Conservation (phyloP, 1,140 invertebrate genomes). For the Pemphigus obesinymphae region DNA sequence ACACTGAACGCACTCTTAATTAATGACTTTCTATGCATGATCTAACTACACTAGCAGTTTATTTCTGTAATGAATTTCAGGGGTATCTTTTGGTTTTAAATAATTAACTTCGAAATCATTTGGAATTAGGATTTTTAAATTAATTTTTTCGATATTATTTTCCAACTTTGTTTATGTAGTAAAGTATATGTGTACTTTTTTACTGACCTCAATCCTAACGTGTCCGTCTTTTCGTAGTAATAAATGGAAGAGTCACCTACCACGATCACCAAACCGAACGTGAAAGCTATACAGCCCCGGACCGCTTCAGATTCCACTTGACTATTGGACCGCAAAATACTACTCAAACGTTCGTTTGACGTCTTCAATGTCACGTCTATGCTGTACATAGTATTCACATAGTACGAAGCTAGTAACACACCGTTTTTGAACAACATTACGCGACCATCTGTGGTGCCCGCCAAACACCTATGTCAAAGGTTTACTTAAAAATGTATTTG, state of each 20-base stretch:
- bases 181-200: not conserved
- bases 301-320: not conserved
- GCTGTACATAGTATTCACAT: slow-evolving; percentile 49
- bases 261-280: not conserved
- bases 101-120: too few species aligned
- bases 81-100: too few species aligned
- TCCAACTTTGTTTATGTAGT: not conserved
- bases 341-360: not conserved
- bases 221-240: not conserved
- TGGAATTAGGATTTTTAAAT: not conserved
- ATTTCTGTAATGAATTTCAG: too few species aligned
- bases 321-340: not conserved
- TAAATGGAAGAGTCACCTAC: not conserved
- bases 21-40: too few species aligned
- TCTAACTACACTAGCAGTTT: too few species aligned
- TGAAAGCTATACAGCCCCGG: not conserved
- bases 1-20: too few species aligned
- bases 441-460: slow-evolving; percentile 67
- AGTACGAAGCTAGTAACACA: slow-evolving; percentile 63
- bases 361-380: not conserved
- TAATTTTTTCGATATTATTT: not conserved
- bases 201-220: too few species aligned
- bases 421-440: slow-evolving; percentile 74
- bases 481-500: too few species aligned
- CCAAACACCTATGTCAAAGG: slow-evolving; percentile 61